Conservation (phyloP, 2,888 invertebrate genomes). For the Trachelus iudaicus region DNA sequence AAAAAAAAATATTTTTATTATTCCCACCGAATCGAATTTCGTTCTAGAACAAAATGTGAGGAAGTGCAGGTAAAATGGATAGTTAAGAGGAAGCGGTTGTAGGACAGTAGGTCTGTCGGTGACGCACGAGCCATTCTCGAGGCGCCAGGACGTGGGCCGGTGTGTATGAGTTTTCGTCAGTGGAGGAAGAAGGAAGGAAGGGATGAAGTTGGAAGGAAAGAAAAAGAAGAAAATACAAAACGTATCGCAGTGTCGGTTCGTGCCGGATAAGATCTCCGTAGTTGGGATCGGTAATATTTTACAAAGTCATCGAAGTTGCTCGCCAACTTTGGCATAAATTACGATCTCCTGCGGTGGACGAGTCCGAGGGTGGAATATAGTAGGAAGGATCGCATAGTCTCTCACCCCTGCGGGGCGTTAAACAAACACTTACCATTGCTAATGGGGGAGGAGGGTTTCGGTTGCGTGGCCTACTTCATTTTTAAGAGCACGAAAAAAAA, state of each 20-base stretch:
- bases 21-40: neutral
- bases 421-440: conserved; percentile 50
- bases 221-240: conserved; percentile 37
- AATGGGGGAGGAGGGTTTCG: conserved; percentile 35
- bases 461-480: neutral
- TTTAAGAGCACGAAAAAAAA: neutral
- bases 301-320: conserved; percentile 63
- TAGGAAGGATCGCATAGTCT: conserved; percentile 10
- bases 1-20: neutral
- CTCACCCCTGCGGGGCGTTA: conserved; percentile 40
- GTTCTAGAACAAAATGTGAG: neutral
- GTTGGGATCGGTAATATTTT: conserved; percentile 60
- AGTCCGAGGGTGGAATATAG: conserved; percentile 4
- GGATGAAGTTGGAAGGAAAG: conserved; percentile 25
- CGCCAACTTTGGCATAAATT: conserved; percentile 62
- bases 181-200: conserved; percentile 16
- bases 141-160: conserved; percentile 38
- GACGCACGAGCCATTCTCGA: conserved; percentile 42
- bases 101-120: conserved; percentile 18
- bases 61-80: neutral
- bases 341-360: conserved; percentile 31
- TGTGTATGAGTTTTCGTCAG: conserved; percentile 1
- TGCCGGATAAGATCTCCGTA: conserved; percentile 56
- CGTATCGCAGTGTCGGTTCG: conserved; percentile 44
- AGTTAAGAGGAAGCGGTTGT: neutral